Evolutionary conservation across 2,888 invertebrate genomes (phyloP).

Genomic region (Eupithecia exiguata): DNA sequence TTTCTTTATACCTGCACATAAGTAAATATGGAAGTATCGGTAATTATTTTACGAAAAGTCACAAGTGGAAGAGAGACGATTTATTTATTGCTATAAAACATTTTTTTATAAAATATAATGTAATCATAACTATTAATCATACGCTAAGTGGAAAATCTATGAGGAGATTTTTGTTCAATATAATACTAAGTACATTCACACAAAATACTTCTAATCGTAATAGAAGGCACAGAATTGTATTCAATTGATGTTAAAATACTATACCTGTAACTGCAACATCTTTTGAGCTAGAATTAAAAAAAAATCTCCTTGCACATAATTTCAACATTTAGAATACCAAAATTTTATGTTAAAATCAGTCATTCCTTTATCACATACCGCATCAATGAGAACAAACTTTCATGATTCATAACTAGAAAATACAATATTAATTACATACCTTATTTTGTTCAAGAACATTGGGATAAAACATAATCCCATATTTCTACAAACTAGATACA

Average conservation of each 20-base stretch:
- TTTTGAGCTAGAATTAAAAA: conserved; percentile 11
- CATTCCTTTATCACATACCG: conserved; percentile 67
- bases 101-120: conserved; percentile 65
- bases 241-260: background rate
- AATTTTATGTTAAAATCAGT: conserved; percentile 67
- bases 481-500: conserved; percentile 22
- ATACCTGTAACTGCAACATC: background rate
- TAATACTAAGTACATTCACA: conserved; percentile 23
- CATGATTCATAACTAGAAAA: conserved; percentile 37
- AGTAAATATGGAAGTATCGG: background rate
- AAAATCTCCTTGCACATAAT: conserved; percentile 63
- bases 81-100: conserved; percentile 67
- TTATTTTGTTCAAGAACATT: conserved; percentile 28
- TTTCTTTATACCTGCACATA: background rate
- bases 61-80: conserved; percentile 52
- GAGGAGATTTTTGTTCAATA: conserved; percentile 52
- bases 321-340: conserved; percentile 53
- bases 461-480: conserved; percentile 11
- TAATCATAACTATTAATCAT: conserved; percentile 48
- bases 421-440: conserved; percentile 19
- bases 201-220: conserved; percentile 43
- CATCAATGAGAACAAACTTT: conserved; percentile 44
- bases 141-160: conserved; percentile 60
- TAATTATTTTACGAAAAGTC: conserved; percentile 16
- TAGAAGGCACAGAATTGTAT: conserved; percentile 64